Base-by-base conservation (phyloP, 2,797 vertebrate species). In the Rallus crepitans region DNA sequence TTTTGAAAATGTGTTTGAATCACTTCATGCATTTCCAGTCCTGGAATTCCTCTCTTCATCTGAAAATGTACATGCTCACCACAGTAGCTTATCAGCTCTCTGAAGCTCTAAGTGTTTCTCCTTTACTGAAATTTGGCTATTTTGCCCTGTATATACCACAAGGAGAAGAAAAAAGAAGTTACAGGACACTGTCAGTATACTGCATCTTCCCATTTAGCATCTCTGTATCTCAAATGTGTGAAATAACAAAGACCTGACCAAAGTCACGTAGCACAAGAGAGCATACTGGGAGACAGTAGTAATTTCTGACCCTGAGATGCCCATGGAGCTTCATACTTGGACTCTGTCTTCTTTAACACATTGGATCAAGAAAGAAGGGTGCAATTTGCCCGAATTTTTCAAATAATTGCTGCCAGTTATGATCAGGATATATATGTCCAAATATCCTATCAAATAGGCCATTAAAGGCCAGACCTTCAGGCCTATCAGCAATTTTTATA, bases 1-100 rank as follows among this genome's bases (percentile, higher is more conserved):
- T 40, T 97, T 66, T 57, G 48, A 87, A 91, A 94, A 80, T 9
- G 9, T 59, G 21, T 82, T 91, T 77, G 56, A 93, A 55, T 73
- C 16, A 89, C 52, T 92, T 84, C 24, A 33, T 25, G 27, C 39
- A 66, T 73, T 89, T 91, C 52, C 82, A 87, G 56, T 6, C 27
- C 9, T 28, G 40, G 56, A 84, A 82, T 61, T 59, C 23, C 4
- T 48, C 30, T 48, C 35, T 68, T 82, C 30, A 20, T 56, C 30
- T 66, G 40, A 60, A 94, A 73, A 73, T 3, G 50, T 1, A 25
- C 11, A 18, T 4, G 73, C 24, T 87, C 4, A 15, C 6, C 68
- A 53, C 31, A 39, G 45, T 15, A 13, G n/a, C 20, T 57, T 30
- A 35, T 5, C 18, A 45, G 14, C 66, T 66, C 48, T 19, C 63